These are phyloP conservation scores for Heteronetta atricapilla DNA, from an alignment of 2,113 vertebrate genomes.

Conservation along the genomic window DNA sequence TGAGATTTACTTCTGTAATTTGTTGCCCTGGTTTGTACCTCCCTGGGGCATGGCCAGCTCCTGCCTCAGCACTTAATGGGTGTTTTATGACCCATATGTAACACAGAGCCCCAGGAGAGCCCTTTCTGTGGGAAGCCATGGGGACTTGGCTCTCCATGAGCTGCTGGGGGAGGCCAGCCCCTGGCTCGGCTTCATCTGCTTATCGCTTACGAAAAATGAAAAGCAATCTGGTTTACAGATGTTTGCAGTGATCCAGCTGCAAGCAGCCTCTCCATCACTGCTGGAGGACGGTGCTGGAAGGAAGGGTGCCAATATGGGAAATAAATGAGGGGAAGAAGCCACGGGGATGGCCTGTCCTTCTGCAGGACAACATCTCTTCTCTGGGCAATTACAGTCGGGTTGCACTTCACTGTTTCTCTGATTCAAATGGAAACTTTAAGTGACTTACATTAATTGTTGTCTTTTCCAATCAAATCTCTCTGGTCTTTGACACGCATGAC, in stretches of 20 bases:
- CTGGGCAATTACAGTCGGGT: not conserved
- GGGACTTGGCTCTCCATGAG: not conserved
- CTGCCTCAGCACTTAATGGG: not conserved
- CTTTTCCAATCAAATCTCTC: conserved; percentile 41
- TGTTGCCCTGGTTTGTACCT: not conserved
- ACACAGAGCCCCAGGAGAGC: not conserved
- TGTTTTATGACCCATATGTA: not conserved
- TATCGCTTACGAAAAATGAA: not conserved
- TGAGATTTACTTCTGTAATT: not conserved
- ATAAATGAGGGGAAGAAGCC: not conserved
- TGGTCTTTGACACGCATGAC: not conserved
- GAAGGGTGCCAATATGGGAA: not conserved
- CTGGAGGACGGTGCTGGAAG: not conserved
- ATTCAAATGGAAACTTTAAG: conserved; percentile 22
- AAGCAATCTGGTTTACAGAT: not conserved
- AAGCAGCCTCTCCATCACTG: not conserved
- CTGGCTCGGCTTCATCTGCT: not conserved
- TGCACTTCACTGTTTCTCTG: not conserved
- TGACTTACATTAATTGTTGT: conserved; percentile 31
- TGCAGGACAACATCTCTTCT: not conserved
- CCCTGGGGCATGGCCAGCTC: not conserved
- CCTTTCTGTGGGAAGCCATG: not conserved
- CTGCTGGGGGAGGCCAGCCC: not conserved
- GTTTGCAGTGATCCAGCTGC: not conserved
- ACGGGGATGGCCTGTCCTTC: not conserved